A percentile compares a stretch with the other conserved stretches of the same genome.
These are phyloP conservation scores for Asarcornis scutulata DNA, from an alignment of 2,113 vertebrate species.

Conservation along the genomic window DNA sequence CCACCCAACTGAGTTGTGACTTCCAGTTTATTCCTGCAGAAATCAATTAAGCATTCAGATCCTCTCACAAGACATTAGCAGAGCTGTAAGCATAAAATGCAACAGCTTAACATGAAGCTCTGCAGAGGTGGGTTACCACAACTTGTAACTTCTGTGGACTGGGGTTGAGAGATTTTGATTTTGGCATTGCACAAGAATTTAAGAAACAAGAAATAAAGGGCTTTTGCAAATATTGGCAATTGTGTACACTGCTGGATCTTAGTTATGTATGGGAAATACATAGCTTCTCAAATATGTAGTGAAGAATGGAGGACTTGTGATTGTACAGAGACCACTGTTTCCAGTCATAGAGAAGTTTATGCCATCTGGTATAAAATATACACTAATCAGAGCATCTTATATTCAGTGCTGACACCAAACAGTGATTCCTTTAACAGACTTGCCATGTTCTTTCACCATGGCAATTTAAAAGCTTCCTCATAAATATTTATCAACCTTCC, in stretches of 20 bases:
- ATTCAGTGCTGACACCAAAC: background rate
- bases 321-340: background rate
- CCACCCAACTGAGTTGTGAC: background rate
- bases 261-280: background rate
- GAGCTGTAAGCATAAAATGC: background rate
- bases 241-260: background rate
- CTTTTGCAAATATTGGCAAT: background rate
- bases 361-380: background rate
- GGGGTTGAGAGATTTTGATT: background rate
- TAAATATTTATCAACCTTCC: slow-evolving; percentile 14
- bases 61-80: fast-evolving
- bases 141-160: background rate
- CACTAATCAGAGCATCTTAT: background rate
- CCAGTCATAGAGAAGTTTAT: background rate
- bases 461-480: slow-evolving; percentile 6
- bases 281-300: background rate
- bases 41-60: background rate
- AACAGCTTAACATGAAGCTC: background rate
- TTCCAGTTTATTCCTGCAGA: background rate
- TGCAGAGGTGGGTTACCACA: background rate
- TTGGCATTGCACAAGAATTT: background rate
- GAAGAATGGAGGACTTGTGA: background rate
- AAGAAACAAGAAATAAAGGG: background rate
- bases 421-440: background rate
- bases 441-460: background rate